Percentiles rank a stretch among this genome's conserved stretches.
Conservation (phyloP, 2,888 invertebrate species). For the Drosophila lacicola region DNA sequence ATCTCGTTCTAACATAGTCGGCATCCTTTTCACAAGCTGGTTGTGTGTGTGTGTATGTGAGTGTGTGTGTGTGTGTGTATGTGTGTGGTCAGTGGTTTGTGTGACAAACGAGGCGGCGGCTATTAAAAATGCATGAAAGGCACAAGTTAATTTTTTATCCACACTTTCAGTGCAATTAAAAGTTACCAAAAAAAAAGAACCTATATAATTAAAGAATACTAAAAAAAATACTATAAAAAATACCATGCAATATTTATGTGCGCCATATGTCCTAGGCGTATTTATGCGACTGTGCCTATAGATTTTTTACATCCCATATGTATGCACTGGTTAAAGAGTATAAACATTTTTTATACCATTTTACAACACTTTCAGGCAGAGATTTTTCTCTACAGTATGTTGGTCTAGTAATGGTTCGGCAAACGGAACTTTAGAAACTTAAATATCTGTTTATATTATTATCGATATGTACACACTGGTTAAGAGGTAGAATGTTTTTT, state of each 20-base stretch:
- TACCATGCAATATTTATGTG: constrained; percentile 67
- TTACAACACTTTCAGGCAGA: no score
- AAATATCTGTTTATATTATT: no score
- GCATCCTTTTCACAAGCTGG: constrained; percentile 2
- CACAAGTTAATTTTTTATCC: constrained; percentile 76
- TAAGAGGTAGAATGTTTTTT: no score
- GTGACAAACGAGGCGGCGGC: constrained; percentile 39
- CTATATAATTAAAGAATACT: constrained; percentile 2
- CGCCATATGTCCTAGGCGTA: constrained; percentile 70
- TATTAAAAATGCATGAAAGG: constrained; percentile 78
- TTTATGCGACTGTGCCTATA: constrained; percentile 58
- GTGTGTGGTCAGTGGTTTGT: constrained; percentile 53
- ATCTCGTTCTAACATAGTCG: not conserved
- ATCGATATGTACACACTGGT: no score
- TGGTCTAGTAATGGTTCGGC: no score
- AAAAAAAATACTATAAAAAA: constrained; percentile 43
- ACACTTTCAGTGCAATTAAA: constrained; percentile 75
- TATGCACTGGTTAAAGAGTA: not conserved
- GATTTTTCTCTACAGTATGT: no score
- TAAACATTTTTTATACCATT: not conserved
- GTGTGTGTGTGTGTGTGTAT: not conserved
- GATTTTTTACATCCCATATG: constrained; percentile 14
- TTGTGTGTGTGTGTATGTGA: constrained; percentile 19
- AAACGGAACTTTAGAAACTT: no score
- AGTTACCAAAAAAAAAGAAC: constrained; percentile 48